Evolutionary conservation across 2,113 vertebrate genomes (phyloP).

Genomic region (Regulus satrapa): DNA sequence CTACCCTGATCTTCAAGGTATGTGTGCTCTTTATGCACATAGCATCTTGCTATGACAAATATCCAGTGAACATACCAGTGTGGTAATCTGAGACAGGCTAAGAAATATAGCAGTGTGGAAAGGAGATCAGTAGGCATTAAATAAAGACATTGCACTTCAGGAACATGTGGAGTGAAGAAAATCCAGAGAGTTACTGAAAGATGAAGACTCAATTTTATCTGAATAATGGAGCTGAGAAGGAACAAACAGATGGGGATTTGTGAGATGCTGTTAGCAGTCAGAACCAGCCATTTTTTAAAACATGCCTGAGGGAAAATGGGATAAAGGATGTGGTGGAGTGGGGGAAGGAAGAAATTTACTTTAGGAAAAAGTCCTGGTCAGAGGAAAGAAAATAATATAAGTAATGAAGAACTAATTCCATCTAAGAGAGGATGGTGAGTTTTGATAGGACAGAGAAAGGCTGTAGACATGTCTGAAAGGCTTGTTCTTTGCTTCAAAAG

Average conservation of each 20-base stretch:
- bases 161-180: not conserved
- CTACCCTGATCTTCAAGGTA: not conserved
- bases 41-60: not conserved
- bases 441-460: not conserved
- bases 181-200: not conserved
- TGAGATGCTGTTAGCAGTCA: not conserved
- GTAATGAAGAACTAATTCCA: not conserved
- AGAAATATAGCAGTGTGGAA: not conserved
- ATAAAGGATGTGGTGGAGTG: not conserved
- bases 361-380: not conserved
- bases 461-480: accelerated
- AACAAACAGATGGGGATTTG: not conserved
- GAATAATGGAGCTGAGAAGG: not conserved
- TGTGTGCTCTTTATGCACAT: not conserved
- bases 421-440: not conserved
- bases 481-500: not conserved
- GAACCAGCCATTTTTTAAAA: not conserved
- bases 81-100: not conserved
- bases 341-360: not conserved
- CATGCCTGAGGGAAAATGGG: not conserved
- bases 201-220: not conserved
- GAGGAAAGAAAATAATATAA: not conserved
- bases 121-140: not conserved
- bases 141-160: not conserved
- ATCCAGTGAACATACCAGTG: not conserved